Base-by-base conservation (phyloP, 1,140 invertebrate genomes). In the Drosophila novamexicana region DNA sequence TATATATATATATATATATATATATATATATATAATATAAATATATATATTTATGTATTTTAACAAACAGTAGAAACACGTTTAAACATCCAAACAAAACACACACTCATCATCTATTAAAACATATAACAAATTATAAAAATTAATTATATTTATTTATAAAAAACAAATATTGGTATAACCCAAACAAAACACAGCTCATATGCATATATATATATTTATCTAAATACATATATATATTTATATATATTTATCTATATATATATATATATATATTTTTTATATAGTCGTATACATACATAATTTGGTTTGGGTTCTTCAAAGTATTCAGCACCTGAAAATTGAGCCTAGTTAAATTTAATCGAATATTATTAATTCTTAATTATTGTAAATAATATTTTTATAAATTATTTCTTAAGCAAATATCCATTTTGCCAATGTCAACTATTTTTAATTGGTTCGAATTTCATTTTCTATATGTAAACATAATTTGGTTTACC, bases 221-320 rank as follows among this genome's bases (percentile, higher is more conserved):
- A 10, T 58, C 49, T 56, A 52, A 49, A 79, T 69, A 83, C 69
- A 47, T 44, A 84, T 84, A 42, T 75, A 73, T 68, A 71, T 49
- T 16, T 44, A 44, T 44, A 16, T 44, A 44, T 44, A 44, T 44
- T 16, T 44, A n/a, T 29, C 49, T 56, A 52, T 59, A 79, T 69
- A 83, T 69, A 47, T 44, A 84, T 80, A 42, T 75, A 73, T 68
- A 18, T 18, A 14, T 75, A 69, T 45, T 18, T 45, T 0, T 29
- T 29, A 29, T 14, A 62, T 59, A 64, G 57, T 63, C 59, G 52
- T 64, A 56, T 66, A 77, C 73, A 88, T 77, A 52, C 63, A 82
- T 88, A 70, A 82, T 86, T 86, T 86, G 83, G 83, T 88, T 89
- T 88, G 83, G 83, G 83, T 74, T 77, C 71, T 75, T 76, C 65